Evolutionary conservation across 2,113 vertebrate species (phyloP).

Genomic region (Calypte anna): DNA sequence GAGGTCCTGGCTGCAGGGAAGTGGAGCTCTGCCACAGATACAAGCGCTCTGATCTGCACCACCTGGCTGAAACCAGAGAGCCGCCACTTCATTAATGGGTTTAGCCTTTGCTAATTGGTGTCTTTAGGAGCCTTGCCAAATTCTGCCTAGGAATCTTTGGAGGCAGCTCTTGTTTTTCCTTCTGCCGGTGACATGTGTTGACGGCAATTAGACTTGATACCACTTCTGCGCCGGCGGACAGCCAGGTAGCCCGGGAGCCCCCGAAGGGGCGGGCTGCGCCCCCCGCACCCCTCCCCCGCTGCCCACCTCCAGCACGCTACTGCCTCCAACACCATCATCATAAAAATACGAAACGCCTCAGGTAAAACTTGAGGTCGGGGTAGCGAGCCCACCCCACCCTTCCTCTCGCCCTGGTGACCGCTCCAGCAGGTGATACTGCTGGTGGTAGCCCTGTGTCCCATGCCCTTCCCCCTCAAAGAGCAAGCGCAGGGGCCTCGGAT

Average conservation of each 20-base stretch:
- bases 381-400: rapidly evolving
- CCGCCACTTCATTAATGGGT: slow-evolving; percentile 72
- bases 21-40: slow-evolving; percentile 59
- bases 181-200: slow-evolving; percentile 43
- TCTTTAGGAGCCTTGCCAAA: slow-evolving; percentile 70
- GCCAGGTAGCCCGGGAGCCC: background rate
- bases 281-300: background rate
- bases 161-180: slow-evolving; percentile 56
- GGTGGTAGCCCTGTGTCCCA: background rate
- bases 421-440: background rate
- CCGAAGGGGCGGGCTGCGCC: background rate
- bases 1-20: slow-evolving; percentile 68
- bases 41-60: slow-evolving; percentile 68
- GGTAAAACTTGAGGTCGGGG: background rate
- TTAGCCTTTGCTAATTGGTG: slow-evolving; percentile 78
- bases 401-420: background rate
- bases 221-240: background rate
- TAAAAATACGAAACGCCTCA: background rate
- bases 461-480: background rate
- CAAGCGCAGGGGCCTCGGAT: background rate
- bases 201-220: background rate
- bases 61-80: slow-evolving; percentile 77
- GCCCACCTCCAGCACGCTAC: background rate
- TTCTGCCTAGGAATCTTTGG: slow-evolving; percentile 20
- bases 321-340: background rate